phyloP scores from a whole-genome alignment of 2,888 invertebrate species.

The Deilephila porcellus region DNA sequence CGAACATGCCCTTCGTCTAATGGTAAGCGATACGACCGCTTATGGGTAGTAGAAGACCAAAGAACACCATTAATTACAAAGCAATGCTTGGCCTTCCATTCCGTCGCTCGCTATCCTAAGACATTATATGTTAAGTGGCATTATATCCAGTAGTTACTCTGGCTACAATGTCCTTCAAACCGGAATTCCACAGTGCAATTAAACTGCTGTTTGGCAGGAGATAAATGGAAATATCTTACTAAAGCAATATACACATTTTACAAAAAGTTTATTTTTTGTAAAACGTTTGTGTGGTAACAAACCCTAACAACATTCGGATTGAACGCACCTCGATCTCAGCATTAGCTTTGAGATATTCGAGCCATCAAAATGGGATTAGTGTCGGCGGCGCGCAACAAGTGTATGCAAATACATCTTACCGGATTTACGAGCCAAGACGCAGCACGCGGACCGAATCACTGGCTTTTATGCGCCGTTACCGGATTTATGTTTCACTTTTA shows the following conservation, averaged over 20 bases:
- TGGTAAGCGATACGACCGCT: too few relatives aligned
- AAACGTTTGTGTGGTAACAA: background rate
- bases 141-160: too few relatives aligned
- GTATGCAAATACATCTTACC: constrained; percentile 3
- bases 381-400: constrained; percentile 16
- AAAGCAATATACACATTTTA: background rate
- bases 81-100: too few relatives aligned
- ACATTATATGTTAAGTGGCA: too few relatives aligned
- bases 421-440: background rate
- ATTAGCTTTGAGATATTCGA: background rate
- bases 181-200: too few relatives aligned
- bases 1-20: too few relatives aligned
- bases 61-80: too few relatives aligned
- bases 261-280: background rate
- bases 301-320: background rate
- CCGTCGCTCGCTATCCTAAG: too few relatives aligned
- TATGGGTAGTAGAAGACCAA: too few relatives aligned
- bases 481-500: background rate
- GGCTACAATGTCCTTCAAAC: too few relatives aligned
- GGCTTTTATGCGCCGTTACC: background rate
- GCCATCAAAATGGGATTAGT: background rate
- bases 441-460: background rate
- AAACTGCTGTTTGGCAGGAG: too few relatives aligned
- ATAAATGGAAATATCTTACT: background rate
- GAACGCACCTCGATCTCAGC: background rate